A percentile compares a stretch with the other conserved stretches of the same genome.
Evolutionary conservation across 2,797 vertebrate genomes (phyloP).

Genomic region (Parauchenoglanis ngamensis): DNA sequence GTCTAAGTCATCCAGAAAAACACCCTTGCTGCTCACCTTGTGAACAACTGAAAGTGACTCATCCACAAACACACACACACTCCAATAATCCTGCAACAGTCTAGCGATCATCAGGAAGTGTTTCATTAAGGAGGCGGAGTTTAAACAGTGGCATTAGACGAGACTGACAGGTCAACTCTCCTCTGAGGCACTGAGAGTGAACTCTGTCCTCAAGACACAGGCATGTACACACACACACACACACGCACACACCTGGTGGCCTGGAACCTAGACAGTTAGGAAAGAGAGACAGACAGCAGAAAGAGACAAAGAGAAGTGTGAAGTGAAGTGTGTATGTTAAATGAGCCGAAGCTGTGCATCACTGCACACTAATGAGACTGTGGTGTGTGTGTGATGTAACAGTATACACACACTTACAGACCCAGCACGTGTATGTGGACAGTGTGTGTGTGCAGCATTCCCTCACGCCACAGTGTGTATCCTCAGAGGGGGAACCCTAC

Average conservation of each 20-base stretch:
- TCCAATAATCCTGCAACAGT: not conserved
- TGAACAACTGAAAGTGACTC: not conserved
- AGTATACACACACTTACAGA: not conserved
- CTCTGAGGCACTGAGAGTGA: not conserved
- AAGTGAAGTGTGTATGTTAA: not conserved
- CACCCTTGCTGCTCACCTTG: not conserved
- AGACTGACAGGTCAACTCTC: not conserved
- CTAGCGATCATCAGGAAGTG: not conserved
- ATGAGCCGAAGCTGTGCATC: not conserved
- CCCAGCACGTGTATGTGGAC: not conserved
- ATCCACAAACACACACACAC: not conserved
- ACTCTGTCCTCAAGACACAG: not conserved
- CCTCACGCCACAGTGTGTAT: not conserved
- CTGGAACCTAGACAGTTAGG: no score
- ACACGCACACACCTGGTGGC: not conserved
- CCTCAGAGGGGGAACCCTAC: not conserved
- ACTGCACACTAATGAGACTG: not conserved
- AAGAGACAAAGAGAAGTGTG: constrained; percentile 36
- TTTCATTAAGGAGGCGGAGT: constrained; percentile 3
- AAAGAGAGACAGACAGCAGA: not conserved
- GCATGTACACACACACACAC: not conserved
- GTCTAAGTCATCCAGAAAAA: not conserved
- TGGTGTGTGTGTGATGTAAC: not conserved
- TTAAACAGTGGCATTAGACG: not conserved
- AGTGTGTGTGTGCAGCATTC: not conserved